Evolutionary conservation across 2,797 vertebrate genomes (phyloP).

Genomic region (Alosa sapidissima): DNA sequence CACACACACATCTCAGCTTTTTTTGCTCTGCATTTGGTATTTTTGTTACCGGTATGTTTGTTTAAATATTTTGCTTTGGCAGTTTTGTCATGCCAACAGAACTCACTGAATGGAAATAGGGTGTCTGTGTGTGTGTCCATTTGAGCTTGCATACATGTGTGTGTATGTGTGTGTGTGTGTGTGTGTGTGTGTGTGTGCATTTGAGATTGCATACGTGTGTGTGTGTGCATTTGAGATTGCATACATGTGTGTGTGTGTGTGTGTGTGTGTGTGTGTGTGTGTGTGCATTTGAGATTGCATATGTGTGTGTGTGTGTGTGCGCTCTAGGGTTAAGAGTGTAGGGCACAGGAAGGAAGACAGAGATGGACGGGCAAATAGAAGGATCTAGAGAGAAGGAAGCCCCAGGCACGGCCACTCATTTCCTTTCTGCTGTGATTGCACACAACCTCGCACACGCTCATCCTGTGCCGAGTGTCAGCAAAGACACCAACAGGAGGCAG

Average conservation of each 20-base stretch:
- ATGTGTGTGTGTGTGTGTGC: not conserved
- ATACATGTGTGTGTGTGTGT: not conserved
- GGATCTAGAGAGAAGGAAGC: constrained; percentile 2
- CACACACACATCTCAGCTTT: not conserved
- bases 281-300: too few species aligned
- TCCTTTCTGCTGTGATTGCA: constrained; percentile 20
- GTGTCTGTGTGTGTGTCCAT: not conserved
- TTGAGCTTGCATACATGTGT: too few species aligned
- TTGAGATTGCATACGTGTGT: not conserved
- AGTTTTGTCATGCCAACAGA: not conserved
- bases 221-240: not conserved
- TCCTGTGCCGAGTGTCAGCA: not conserved
- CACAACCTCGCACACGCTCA: not conserved
- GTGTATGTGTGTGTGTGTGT: not conserved
- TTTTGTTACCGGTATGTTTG: not conserved
- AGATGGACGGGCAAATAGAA: not conserved
- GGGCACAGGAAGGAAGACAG: not conserved
- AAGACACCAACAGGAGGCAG: not conserved
- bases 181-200: not conserved
- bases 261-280: not conserved
- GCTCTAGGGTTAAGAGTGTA: not conserved
- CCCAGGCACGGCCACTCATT: not conserved
- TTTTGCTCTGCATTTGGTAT: not conserved
- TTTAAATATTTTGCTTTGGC: not conserved
- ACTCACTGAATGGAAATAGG: not conserved